These are phyloP conservation scores for Meliscaeva auricollis DNA, from an alignment of 2,888 invertebrate species.

Conservation along the genomic window DNA sequence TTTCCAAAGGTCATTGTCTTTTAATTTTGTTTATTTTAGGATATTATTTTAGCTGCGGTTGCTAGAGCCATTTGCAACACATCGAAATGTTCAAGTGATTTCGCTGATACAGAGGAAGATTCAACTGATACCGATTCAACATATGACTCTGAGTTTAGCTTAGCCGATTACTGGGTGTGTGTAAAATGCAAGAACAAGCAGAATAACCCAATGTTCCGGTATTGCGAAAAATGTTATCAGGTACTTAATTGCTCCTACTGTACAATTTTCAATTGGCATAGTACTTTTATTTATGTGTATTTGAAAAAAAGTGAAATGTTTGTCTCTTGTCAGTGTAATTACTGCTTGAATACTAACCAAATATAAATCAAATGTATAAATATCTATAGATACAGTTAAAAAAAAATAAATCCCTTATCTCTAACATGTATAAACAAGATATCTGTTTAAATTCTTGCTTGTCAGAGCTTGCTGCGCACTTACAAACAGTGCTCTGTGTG, in stretches of 20 bases:
- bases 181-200: constrained; percentile 87
- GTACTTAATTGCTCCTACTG: constrained; percentile 81
- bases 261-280: neutral
- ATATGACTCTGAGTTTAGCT: constrained; percentile 85
- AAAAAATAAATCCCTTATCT: neutral
- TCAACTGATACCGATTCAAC: constrained; percentile 78
- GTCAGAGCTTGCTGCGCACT: neutral
- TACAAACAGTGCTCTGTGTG: neutral
- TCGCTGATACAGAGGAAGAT: constrained; percentile 78
- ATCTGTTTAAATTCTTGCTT: constrained; percentile 8
- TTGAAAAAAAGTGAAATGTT: constrained; percentile 53
- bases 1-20: constrained; percentile 39
- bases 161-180: constrained; percentile 88
- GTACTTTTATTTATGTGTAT: neutral
- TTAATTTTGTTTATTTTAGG: constrained; percentile 63
- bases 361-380: neutral
- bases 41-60: constrained; percentile 75
- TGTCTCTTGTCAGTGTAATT: constrained; percentile 10
- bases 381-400: neutral
- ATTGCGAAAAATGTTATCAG: constrained; percentile 90
- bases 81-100: constrained; percentile 75
- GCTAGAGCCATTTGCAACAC: constrained; percentile 59
- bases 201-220: constrained; percentile 88
- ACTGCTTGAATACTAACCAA: neutral
- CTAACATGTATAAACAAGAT: constrained; percentile 48